Evolutionary conservation across 92 coral and sea anemone species (phyloP).

Genomic region (Palythoa caribaeorum): DNA sequence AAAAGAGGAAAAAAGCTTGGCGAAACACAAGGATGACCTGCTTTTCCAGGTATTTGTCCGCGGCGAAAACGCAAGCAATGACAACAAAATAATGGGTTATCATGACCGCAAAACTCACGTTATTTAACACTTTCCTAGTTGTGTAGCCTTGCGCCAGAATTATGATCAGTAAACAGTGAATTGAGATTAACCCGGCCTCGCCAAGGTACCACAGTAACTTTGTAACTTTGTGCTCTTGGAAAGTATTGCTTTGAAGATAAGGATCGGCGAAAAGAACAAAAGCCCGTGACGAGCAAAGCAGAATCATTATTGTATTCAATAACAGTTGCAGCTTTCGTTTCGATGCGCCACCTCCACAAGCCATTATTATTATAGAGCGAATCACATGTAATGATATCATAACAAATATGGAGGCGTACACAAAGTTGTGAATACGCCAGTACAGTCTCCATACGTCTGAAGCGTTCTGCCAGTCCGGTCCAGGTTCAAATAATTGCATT

Average conservation of each 20-base stretch:
- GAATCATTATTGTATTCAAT: not conserved
- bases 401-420: not conserved
- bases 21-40: not conserved
- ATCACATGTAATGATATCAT: constrained; percentile 1
- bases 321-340: not conserved
- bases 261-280: constrained; percentile 41
- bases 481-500: constrained; percentile 5
- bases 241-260: constrained; percentile 46
- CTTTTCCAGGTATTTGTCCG: constrained; percentile 3
- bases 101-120: not conserved
- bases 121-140: not conserved
- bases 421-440: constrained; percentile 13
- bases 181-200: constrained; percentile 15
- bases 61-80: not conserved
- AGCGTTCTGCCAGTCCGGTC: constrained; percentile 28
- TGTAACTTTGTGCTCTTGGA: constrained; percentile 49
- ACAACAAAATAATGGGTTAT: constrained; percentile 12
- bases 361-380: not conserved
- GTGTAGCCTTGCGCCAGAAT: constrained; percentile 7
- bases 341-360: not conserved
- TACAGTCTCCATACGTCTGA: constrained; percentile 15
- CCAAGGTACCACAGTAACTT: constrained; percentile 41
- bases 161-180: constrained; percentile 15
- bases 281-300: constrained; percentile 13
- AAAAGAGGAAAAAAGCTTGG: not conserved